Conservation (phyloP, 1,140 invertebrate genomes). For the Acyrthosiphon pisum region DNA sequence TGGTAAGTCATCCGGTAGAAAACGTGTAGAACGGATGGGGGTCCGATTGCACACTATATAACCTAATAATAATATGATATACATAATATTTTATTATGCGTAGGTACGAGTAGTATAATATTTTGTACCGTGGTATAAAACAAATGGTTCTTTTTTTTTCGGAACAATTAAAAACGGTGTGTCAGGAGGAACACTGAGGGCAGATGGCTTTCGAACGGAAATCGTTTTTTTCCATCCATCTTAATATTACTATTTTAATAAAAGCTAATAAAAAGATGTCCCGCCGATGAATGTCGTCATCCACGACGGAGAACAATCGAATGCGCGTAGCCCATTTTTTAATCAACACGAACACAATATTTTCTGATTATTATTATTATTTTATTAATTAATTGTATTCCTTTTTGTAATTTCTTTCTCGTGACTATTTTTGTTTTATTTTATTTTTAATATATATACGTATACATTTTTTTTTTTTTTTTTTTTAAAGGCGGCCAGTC, state of each 20-base stretch:
- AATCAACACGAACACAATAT: conserved; percentile 44
- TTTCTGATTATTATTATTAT: conserved; percentile 43
- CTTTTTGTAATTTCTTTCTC: conserved; percentile 46
- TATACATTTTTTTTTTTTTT: background rate
- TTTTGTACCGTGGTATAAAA: background rate
- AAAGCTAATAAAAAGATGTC: conserved; percentile 55
- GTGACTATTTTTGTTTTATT: conserved; percentile 37
- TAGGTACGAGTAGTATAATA: background rate
- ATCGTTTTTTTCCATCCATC: conserved; percentile 26
- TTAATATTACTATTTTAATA: conserved; percentile 54
- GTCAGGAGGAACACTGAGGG: conserved; percentile 38
- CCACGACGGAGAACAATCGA: conserved; percentile 50
- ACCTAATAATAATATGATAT: background rate
- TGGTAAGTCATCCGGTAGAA: background rate
- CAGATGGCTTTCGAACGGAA: conserved; percentile 55
- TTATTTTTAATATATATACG: conserved; percentile 15
- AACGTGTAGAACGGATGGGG: conserved; percentile 30
- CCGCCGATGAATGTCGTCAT: conserved; percentile 47
- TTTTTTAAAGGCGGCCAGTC: conserved; percentile 40
- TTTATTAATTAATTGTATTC: conserved; percentile 50
- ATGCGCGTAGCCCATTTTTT: conserved; percentile 43
- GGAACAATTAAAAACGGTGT: conserved; percentile 56
- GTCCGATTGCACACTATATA: background rate
- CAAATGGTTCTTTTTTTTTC: conserved; percentile 22
- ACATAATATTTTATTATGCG: background rate